Base-by-base conservation (phyloP, 2,888 invertebrate genomes). In the Melitaea athalia region DNA sequence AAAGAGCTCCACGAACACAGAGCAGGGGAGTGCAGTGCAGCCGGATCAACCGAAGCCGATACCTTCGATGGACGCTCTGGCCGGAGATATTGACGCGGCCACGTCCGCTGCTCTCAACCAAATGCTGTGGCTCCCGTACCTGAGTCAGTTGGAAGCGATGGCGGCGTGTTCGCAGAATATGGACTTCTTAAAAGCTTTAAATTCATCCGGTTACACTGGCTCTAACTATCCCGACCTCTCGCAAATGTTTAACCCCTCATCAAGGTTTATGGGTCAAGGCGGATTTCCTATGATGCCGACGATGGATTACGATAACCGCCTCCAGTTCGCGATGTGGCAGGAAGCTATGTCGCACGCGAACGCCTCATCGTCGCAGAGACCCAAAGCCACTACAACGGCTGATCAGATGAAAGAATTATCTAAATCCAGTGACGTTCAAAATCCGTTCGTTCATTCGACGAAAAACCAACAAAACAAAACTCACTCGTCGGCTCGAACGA, bases 91-190 rank as follows among this genome's bases (percentile, higher is more conserved):
- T 55, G 95, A 96, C 78, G 94, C 95, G 0, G 95, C 96, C 0
- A 95, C 95, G 3, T 93, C 95, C 59, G 95, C 95, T 0, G 94
- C 95, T 3, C 90, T 96, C 61, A 95, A 95, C 78, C 96, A 96
- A 80, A 95, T 96, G 95, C 83, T 96, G 73, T 96, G 96, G 96
- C 83, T 96, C 63, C 96, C 96, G 0, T 96, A 96, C 79, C 79
- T 95, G 55, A 94, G 93, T 76, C 95, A 95, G 78, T 82, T 95
- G 65, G 95, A 95, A 79, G 92, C 93, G 10, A 93, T 94, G 83
- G 93, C 91, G 85, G 94, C 90, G 62, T 94, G 90, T 81, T 89
- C 93, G 68, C 92, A 93, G 76, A 94, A 91, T 75, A 86, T 93
- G 72, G 95, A 95, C 63, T 91, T 94, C 75, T 79, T 94, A 68